Evolutionary conservation across 2,888 invertebrate species (phyloP), one percentile per base, ranked within the genome.

Genomic region (Oconnorella tubifera): DNA sequence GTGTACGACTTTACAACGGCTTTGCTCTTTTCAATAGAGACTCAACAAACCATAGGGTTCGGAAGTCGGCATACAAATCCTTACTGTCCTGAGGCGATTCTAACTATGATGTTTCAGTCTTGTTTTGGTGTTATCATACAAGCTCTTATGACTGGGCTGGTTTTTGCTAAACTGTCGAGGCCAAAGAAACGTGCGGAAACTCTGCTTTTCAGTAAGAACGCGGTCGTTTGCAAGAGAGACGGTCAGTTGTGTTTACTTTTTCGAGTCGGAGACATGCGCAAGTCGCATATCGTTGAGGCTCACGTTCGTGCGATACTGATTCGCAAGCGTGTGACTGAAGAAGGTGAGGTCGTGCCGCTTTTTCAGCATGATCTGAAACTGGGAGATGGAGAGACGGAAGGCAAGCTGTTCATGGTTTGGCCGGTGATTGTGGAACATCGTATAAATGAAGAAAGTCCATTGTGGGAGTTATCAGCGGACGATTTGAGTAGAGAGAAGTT

Each of bases 321-420:
- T 79, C 89, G 91, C 81, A 89, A 91, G 84, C 92, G 92, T 87
- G 90, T 92, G 79, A 89, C 93, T 0, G 87, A 89, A 74, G 97
- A 97, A 82, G 96, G 97, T 32, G 97, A 98, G 83, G 85, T 91
- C 63, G 83, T 98, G 77, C 95, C 95, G 6, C 92, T 96, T 82
- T 93, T 91, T 48, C 68, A 70, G 33, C 50, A 59, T 29, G 64
- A 69, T 40, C 53, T 70, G 29, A 56, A 59, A 32, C 33, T 66
- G 14, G 70, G 66, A 2, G 66, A 63, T 40, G 95, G 95, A 74
- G 63, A 65, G 75, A 91, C 92, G 75, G 91, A 90, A 29, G 91
- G 92, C 74, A 90, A 92, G 78, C 95, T 96, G 82, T 95, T 98
- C 86, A 92, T 98, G 82, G 96, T 97, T 74, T 98, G 97, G 97